Percentiles rank a stretch among this genome's conserved stretches.
Conservation (phyloP, 2,113 vertebrate genomes). For the Nycticryphes semicollaris region DNA sequence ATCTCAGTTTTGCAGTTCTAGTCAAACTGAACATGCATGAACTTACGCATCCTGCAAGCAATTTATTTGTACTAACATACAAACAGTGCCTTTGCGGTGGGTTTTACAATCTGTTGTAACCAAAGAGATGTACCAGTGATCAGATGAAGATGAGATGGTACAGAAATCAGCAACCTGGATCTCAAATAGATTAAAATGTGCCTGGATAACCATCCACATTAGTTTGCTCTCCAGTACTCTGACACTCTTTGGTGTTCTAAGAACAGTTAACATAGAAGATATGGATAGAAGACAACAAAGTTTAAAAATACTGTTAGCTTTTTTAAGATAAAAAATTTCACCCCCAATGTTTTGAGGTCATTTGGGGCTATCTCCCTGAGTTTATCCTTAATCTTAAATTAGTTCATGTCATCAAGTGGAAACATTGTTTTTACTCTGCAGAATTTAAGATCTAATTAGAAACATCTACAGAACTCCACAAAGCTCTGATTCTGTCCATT, state of each 20-base stretch:
- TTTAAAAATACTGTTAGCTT: background rate
- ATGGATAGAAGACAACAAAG: background rate
- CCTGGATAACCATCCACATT: background rate
- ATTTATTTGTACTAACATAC: background rate
- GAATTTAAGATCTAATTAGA: background rate
- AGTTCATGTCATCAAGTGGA: background rate
- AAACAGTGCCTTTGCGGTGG: background rate
- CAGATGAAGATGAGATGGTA: background rate
- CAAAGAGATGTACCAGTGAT: background rate
- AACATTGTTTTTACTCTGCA: background rate
- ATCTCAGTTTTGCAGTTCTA: background rate
- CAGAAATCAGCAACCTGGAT: background rate
- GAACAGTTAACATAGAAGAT: background rate
- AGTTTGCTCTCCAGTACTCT: background rate
- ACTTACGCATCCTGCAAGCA: background rate
- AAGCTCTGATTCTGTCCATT: background rate
- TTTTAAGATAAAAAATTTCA: background rate
- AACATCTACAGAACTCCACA: background rate
- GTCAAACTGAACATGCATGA: background rate
- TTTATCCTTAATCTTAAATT: background rate
- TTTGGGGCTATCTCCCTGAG: background rate
- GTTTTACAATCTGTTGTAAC: background rate
- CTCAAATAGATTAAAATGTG: background rate
- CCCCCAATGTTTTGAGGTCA: background rate
- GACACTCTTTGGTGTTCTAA: background rate